Conservation (phyloP, 2,113 vertebrate species). For the Corythornis madagascariensis region DNA sequence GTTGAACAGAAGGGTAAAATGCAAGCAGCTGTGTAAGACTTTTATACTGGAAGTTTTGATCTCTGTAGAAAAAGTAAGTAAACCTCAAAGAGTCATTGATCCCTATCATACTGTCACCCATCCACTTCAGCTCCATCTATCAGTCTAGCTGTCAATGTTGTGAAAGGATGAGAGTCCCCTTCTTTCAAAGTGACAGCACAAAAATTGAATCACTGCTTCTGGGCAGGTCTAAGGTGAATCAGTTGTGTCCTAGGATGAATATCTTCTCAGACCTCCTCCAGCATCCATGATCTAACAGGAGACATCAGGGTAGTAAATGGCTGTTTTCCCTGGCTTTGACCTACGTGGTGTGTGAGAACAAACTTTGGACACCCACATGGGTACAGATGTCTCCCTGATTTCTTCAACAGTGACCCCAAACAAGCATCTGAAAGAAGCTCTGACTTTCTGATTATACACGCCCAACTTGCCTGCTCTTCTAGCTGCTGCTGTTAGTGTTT, state of each 20-base stretch:
- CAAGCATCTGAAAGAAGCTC: neutral
- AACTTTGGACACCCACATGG: neutral
- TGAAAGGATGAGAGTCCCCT: neutral
- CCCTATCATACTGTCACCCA: slow-evolving; percentile 19
- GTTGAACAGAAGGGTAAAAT: neutral
- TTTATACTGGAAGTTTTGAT: slow-evolving; percentile 36
- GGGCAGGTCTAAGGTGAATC: neutral
- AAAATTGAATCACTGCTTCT: neutral
- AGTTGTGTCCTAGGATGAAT: neutral
- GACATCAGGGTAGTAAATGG: neutral
- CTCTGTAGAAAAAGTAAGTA: slow-evolving; percentile 50
- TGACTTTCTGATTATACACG: neutral
- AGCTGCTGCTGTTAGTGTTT: slow-evolving; percentile 3
- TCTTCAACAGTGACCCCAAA: neutral
- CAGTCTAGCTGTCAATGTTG: slow-evolving; percentile 5
- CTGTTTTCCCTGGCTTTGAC: neutral
- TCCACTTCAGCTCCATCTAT: neutral
- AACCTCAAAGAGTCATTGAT: slow-evolving; percentile 54
- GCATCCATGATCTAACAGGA: neutral
- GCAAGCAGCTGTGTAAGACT: neutral
- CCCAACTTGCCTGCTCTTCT: neutral
- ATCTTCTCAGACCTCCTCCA: neutral
- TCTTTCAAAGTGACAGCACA: slow-evolving; percentile 17
- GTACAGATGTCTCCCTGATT: neutral
- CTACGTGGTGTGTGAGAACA: neutral